Conservation (phyloP, 1,140 invertebrate species). For the Aphaenogaster floridana region DNA sequence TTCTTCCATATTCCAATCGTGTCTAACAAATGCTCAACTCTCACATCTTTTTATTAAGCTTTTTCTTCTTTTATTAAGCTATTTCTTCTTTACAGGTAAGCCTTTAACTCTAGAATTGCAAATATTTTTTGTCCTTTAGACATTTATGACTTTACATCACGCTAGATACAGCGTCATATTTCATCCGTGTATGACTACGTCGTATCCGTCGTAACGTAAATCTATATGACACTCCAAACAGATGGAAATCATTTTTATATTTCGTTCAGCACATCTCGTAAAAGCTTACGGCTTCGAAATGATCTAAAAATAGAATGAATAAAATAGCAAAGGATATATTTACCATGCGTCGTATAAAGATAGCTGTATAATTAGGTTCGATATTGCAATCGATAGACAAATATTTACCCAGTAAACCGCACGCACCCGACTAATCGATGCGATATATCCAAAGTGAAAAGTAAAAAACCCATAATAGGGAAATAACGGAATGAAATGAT, state of each 20-base stretch:
- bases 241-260: constrained; percentile 58
- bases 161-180: constrained; percentile 44
- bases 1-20: background rate
- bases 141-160: constrained; percentile 44
- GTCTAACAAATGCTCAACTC: background rate
- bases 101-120: background rate
- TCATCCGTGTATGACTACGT: constrained; percentile 33
- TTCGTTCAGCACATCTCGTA: background rate
- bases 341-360: background rate
- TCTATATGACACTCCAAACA: constrained; percentile 52
- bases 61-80: constrained; percentile 2
- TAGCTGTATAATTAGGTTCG: constrained; percentile 1
- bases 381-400: background rate
- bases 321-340: background rate
- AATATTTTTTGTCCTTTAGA: constrained; percentile 36
- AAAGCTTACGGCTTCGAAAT: background rate
- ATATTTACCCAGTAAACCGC: constrained; percentile 20
- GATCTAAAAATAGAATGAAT: background rate
- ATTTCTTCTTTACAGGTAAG: background rate
- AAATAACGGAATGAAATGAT: constrained; percentile 22
- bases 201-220: constrained; percentile 46
- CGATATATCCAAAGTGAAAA: constrained; percentile 4
- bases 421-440: background rate
- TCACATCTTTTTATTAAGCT: background rate
- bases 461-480: background rate